Evolutionary conservation across 23 tunicate genomes (phyloP).

Genomic region (Halocynthia aurantium): DNA sequence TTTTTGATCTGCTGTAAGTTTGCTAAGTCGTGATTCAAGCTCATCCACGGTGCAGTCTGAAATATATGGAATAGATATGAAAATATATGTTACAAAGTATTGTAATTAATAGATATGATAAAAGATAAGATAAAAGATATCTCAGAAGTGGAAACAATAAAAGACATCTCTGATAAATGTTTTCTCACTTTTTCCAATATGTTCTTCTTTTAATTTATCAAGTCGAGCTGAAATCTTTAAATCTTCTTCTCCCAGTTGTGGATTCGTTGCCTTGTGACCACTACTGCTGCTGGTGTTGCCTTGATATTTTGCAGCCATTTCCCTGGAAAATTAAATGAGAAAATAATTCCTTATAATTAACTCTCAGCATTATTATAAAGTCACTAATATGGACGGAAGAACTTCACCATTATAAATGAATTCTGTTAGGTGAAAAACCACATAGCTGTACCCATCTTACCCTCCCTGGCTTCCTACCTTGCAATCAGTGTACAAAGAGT

Average conservation of each 20-base stretch:
- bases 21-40: conserved; percentile 59
- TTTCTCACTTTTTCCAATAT: too few relatives aligned
- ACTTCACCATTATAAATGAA: too few relatives aligned
- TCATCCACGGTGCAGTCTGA: conserved; percentile 61
- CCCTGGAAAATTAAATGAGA: background rate
- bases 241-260: conserved; percentile 17
- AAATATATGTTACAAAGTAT: background rate
- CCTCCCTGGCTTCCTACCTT: too few relatives aligned
- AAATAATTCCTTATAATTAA: background rate
- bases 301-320: conserved; percentile 7
- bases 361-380: background rate
- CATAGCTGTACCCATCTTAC: too few relatives aligned
- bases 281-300: background rate
- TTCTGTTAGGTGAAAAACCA: too few relatives aligned
- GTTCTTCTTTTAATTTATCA: background rate
- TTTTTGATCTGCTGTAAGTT: conserved; percentile 43
- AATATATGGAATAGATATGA: background rate
- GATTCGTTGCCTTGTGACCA: background rate
- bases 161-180: too few relatives aligned
- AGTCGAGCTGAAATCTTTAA: conserved; percentile 10
- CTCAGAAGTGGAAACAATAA: too few relatives aligned
- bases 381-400: too few relatives aligned
- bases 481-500: too few relatives aligned
- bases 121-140: too few relatives aligned
- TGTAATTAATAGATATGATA: too few relatives aligned